A percentile compares a stretch with the other conserved stretches of the same genome.
Evolutionary conservation across 2,797 vertebrate genomes (phyloP).

Genomic region (Sebastes itinus): DNA sequence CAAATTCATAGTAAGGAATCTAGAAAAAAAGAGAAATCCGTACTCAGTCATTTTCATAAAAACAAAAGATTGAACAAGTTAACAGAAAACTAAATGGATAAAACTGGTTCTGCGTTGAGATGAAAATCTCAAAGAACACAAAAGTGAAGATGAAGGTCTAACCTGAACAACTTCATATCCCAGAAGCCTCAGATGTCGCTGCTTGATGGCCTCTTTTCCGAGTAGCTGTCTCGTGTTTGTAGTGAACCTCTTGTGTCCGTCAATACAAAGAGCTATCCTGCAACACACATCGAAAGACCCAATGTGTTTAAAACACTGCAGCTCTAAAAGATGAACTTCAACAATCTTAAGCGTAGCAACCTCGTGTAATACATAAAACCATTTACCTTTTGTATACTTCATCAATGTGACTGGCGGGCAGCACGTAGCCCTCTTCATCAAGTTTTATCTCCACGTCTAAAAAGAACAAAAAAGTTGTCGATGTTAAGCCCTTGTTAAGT

Average conservation of each 20-base stretch:
- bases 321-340: neutral
- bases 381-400: constrained; percentile 87
- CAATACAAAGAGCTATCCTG: constrained; percentile 93
- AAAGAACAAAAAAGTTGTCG: neutral
- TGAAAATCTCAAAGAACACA: neutral
- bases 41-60: neutral
- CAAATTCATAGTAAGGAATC: constrained; percentile 91
- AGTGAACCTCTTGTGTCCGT: constrained; percentile 88
- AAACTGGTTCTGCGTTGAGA: neutral
- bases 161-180: constrained; percentile 96
- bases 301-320: neutral
- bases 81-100: neutral
- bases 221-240: constrained; percentile 82
- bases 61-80: neutral
- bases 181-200: constrained; percentile 89
- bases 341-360: no score
- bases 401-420: constrained; percentile 82
- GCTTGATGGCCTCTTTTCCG: constrained; percentile 91
- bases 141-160: neutral
- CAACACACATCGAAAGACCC: neutral
- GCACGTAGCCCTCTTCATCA: constrained; percentile 89
- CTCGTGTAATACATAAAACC: neutral
- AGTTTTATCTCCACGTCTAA: constrained; percentile 95
- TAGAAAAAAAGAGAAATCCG: constrained; percentile 47
- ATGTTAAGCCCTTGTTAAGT: rapidly evolving